Percentiles rank a stretch among this genome's conserved stretches.
Evolutionary conservation across 2,113 vertebrate genomes (phyloP).

Genomic region (Ptilorrhoa leucosticta): DNA sequence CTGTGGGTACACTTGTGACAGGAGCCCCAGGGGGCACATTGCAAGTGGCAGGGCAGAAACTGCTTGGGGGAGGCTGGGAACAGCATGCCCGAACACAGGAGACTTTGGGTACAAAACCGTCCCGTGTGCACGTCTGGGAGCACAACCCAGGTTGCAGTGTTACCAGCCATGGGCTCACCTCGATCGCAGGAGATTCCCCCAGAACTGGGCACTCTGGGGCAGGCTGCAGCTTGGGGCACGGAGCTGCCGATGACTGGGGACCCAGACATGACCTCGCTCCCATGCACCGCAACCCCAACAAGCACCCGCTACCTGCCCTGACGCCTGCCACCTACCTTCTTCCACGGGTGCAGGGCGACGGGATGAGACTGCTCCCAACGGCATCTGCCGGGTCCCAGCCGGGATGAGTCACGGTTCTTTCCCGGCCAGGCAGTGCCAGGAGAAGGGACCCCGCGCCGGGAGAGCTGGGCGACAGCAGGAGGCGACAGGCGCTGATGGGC

Average conservation of each 20-base stretch:
- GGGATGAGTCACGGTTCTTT: background rate
- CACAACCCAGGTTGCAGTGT: background rate
- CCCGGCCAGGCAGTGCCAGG: slow-evolving; percentile 26
- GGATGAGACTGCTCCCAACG: background rate
- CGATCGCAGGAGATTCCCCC: background rate
- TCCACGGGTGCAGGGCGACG: background rate
- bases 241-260: background rate
- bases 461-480: background rate
- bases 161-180: background rate
- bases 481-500: background rate
- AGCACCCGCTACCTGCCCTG: background rate
- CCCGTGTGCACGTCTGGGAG: rapidly evolving
- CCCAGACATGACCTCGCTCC: background rate
- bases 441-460: background rate
- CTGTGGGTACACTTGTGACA: rapidly evolving
- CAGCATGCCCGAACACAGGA: background rate
- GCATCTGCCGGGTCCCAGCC: background rate
- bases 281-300: background rate
- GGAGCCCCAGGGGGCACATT: rapidly evolving
- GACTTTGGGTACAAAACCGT: background rate
- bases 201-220: background rate
- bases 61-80: background rate
- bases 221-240: background rate
- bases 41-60: background rate
- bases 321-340: slow-evolving; percentile 16